Percentiles rank a stretch among this genome's conserved stretches.
These are phyloP conservation scores for Brachyistius frenatus DNA, from an alignment of 2,113 vertebrate genomes.

Conservation along the genomic window DNA sequence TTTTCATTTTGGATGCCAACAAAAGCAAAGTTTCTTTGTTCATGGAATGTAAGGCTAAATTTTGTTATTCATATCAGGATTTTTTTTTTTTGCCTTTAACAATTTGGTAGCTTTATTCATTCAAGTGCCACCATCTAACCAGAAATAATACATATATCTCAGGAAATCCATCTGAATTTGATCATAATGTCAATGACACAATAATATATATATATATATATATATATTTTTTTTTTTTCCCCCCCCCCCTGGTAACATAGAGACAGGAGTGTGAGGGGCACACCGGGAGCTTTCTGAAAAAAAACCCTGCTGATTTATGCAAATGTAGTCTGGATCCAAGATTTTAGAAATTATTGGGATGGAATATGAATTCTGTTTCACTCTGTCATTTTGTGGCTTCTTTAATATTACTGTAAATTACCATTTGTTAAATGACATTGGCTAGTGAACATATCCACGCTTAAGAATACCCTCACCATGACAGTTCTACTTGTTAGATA, in stretches of 20 bases:
- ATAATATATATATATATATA: not conserved
- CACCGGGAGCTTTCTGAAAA: constrained; percentile 20
- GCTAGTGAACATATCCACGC: constrained; percentile 26
- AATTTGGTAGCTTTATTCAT: constrained; percentile 33
- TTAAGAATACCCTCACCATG: constrained; percentile 19
- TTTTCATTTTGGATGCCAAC: constrained; percentile 22
- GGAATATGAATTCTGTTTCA: constrained; percentile 69
- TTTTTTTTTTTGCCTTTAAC: constrained; percentile 35
- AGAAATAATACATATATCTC: constrained; percentile 60
- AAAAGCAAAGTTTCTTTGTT: not conserved
- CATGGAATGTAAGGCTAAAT: not conserved
- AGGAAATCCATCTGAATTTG: constrained; percentile 65
- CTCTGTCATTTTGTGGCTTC: constrained; percentile 37
- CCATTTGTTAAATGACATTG: constrained; percentile 42
- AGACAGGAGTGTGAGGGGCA: not conserved
- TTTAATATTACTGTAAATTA: constrained; percentile 22
- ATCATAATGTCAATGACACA: constrained; percentile 15
- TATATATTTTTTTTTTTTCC: not conserved
- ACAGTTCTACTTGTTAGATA: constrained; percentile 38
- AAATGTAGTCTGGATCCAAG: constrained; percentile 29
- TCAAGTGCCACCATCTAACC: constrained; percentile 30
- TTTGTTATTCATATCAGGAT: not conserved
- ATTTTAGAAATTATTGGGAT: constrained; percentile 14
- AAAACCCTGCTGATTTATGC: constrained; percentile 23
- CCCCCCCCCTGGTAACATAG: not conserved